Percentiles rank a stretch among this genome's conserved stretches.
Evolutionary conservation across 2,888 invertebrate genomes (phyloP).

Genomic region (Nowickia ferox): DNA sequence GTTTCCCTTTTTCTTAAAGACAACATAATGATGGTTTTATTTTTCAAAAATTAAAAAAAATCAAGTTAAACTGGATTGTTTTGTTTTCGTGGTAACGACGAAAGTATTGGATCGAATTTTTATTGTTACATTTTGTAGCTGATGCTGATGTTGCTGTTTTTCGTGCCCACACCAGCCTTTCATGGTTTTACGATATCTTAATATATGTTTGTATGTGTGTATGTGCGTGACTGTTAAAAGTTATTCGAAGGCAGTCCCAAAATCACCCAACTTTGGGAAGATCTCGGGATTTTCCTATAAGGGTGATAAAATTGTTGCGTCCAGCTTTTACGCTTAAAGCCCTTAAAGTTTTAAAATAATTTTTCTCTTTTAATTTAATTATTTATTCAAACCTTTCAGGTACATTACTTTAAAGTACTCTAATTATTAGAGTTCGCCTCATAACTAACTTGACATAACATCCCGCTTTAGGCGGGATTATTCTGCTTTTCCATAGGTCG

Average conservation of each 20-base stretch:
- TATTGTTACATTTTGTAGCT: conserved; percentile 26
- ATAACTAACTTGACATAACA: no score
- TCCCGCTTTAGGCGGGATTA: no score
- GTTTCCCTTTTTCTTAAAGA: conserved; percentile 18
- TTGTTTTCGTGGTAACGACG: conserved; percentile 34
- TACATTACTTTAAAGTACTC: no score
- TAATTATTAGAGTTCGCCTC: no score
- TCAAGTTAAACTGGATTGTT: conserved; percentile 63
- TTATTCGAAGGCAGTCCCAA: neutral
- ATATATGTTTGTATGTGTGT: neutral
- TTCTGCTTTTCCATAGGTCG: no score
- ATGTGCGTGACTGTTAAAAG: neutral
- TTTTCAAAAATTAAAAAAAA: conserved; percentile 20
- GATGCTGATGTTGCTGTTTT: conserved; percentile 28
- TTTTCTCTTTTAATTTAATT: no score
- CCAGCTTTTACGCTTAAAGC: no score
- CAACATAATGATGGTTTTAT: conserved; percentile 50
- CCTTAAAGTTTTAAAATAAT: no score
- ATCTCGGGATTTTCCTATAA: no score
- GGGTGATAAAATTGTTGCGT: no score
- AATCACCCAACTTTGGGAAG: no score
- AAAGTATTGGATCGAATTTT: conserved; percentile 31
- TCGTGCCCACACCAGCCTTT: conserved; percentile 20
- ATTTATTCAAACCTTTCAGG: no score
- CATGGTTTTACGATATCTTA: neutral